These are phyloP conservation scores for Scrobipalpa costella DNA, from an alignment of 2,888 invertebrate species.

Conservation along the genomic window DNA sequence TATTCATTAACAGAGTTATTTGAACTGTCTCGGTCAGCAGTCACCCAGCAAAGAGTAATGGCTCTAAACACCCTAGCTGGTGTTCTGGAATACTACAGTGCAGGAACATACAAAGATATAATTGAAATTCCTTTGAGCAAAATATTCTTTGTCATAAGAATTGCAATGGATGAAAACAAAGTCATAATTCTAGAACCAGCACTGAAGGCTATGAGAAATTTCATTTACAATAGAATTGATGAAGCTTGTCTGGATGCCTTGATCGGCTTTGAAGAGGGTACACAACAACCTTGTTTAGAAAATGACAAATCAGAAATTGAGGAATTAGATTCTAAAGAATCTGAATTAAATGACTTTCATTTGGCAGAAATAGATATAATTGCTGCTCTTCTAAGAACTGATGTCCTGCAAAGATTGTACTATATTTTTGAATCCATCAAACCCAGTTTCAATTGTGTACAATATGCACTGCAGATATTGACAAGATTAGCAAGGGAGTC, in stretches of 20 bases:
- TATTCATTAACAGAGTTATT: constrained; percentile 95
- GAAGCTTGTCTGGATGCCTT: constrained; percentile 87
- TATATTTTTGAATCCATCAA: constrained; percentile 87
- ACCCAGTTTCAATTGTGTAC: constrained; percentile 87
- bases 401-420: constrained; percentile 87
- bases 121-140: constrained; percentile 88
- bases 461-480: constrained; percentile 89
- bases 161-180: constrained; percentile 92
- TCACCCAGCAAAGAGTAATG: constrained; percentile 91
- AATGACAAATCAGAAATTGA: constrained; percentile 77
- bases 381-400: constrained; percentile 86
- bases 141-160: constrained; percentile 90
- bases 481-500: constrained; percentile 90
- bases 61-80: constrained; percentile 91
- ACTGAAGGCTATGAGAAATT: constrained; percentile 86
- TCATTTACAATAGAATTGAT: constrained; percentile 89
- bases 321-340: constrained; percentile 77
- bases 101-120: constrained; percentile 88
- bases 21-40: constrained; percentile 87
- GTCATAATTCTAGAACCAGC: constrained; percentile 87
- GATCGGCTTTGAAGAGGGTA: constrained; percentile 84
- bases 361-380: constrained; percentile 91
- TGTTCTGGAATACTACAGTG: constrained; percentile 85
- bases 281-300: constrained; percentile 82
- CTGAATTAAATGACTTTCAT: constrained; percentile 92